These are phyloP conservation scores for Limnephilus auricula DNA, from an alignment of 2,888 invertebrate genomes.

Conservation along the genomic window DNA sequence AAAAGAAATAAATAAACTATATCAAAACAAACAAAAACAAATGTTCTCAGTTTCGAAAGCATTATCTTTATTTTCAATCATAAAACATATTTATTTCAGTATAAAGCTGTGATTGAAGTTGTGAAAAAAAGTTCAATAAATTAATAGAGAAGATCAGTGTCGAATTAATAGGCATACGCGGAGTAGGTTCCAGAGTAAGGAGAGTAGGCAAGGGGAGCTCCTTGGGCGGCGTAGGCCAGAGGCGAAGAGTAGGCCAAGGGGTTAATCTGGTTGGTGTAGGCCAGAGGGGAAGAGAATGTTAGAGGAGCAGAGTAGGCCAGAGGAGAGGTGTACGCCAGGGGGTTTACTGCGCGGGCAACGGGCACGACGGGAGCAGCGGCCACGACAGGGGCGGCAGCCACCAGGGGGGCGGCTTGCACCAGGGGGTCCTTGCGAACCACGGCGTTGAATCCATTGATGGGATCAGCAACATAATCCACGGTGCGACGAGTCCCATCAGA, in stretches of 20 bases:
- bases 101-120: too few species aligned
- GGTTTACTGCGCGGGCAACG: slow-evolving; percentile 46
- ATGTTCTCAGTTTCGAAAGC: too few species aligned
- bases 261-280: neutral
- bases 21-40: too few species aligned
- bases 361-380: slow-evolving; percentile 37
- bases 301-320: slow-evolving; percentile 66
- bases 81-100: too few species aligned
- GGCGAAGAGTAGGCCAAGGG: slow-evolving; percentile 64
- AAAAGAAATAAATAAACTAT: too few species aligned
- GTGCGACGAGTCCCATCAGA: slow-evolving; percentile 77
- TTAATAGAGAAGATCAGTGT: too few species aligned
- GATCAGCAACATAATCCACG: slow-evolving; percentile 78
- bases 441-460: slow-evolving; percentile 71
- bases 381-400: slow-evolving; percentile 50
- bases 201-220: slow-evolving; percentile 46
- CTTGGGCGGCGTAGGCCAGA: slow-evolving; percentile 49
- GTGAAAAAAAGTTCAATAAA: too few species aligned
- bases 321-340: slow-evolving; percentile 64
- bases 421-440: slow-evolving; percentile 69
- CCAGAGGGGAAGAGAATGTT: slow-evolving; percentile 61
- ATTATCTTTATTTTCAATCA: too few species aligned
- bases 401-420: slow-evolving; percentile 49
- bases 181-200: slow-evolving; percentile 39
- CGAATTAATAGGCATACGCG: slow-evolving; percentile 57